Evolutionary conservation across 2,797 vertebrate genomes (phyloP).

Genomic region (Enoplosus armatus): DNA sequence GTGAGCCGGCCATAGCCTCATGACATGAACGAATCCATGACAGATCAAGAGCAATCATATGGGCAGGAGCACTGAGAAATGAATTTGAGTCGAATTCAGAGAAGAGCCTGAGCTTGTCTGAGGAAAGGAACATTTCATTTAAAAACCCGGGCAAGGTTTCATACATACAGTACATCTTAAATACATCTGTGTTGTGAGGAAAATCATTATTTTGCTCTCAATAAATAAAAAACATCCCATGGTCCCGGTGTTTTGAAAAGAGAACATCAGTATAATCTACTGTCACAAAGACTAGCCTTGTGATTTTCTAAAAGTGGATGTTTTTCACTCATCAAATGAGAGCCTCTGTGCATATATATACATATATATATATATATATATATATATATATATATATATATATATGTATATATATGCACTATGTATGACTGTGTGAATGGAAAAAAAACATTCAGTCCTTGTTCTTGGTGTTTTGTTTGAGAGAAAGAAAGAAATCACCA

Average conservation of each 20-base stretch:
- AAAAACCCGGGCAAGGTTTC: slow-evolving; percentile 43
- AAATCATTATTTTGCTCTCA: slow-evolving; percentile 22
- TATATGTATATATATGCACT: too few species aligned
- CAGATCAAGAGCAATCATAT: slow-evolving; percentile 75
- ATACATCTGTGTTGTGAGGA: slow-evolving; percentile 28
- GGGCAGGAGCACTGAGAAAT: slow-evolving; percentile 58
- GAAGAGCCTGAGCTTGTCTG: slow-evolving; percentile 37
- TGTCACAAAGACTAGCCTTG: not conserved
- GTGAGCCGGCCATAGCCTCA: slow-evolving; percentile 58
- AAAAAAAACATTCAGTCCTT: not conserved
- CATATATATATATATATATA: too few species aligned
- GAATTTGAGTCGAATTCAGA: slow-evolving; percentile 51
- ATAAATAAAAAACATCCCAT: slow-evolving; percentile 23
- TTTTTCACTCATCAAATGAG: slow-evolving; percentile 12
- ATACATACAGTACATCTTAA: slow-evolving; percentile 37
- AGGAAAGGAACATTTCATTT: slow-evolving; percentile 57
- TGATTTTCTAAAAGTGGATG: not conserved
- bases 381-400: too few species aligned
- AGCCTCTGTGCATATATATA: slow-evolving; percentile 7
- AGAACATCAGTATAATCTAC: slow-evolving; percentile 12
- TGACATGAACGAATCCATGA: slow-evolving; percentile 67
- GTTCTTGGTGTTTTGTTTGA: not conserved
- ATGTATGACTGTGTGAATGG: not conserved
- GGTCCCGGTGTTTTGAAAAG: slow-evolving; percentile 12
- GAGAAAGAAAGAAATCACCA: not conserved